These are phyloP conservation scores for Pristis pectinata DNA, from an alignment of 2,797 vertebrate species.

Conservation along the genomic window DNA sequence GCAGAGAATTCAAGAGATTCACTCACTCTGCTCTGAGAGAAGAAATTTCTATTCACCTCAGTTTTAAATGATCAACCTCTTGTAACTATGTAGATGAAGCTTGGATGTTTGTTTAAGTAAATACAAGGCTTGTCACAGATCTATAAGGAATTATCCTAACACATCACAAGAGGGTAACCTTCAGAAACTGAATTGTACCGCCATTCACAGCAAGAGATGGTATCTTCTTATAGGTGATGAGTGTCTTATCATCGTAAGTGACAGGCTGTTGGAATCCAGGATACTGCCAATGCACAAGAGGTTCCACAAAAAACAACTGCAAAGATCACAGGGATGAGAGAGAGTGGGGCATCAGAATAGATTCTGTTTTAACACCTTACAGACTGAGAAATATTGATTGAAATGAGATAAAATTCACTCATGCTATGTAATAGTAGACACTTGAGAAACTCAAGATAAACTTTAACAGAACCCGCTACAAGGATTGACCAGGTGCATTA, in stretches of 20 bases:
- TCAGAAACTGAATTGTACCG: not conserved
- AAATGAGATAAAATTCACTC: not conserved
- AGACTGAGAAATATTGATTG: not conserved
- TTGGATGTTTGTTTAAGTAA: not conserved
- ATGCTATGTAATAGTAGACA: not conserved
- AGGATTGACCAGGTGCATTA: not conserved
- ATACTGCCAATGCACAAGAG: not conserved
- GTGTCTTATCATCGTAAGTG: no score
- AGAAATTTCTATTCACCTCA: no score
- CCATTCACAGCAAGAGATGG: no score
- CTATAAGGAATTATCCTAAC: not conserved
- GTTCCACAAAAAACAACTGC: not conserved
- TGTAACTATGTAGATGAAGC: not conserved
- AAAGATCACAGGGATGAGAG: not conserved
- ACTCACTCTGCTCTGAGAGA: no score
- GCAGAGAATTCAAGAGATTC: no score
- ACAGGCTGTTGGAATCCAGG: not conserved
- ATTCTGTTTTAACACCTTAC: not conserved
- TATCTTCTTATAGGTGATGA: not conserved
- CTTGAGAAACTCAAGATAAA: not conserved
- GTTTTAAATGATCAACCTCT: not conserved
- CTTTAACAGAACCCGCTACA: not conserved
- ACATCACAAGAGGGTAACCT: not conserved
- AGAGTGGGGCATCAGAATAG: not conserved
- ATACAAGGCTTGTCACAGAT: not conserved